These are phyloP conservation scores for Melolontha melolontha DNA, from an alignment of 2,888 invertebrate genomes.

Conservation along the genomic window DNA sequence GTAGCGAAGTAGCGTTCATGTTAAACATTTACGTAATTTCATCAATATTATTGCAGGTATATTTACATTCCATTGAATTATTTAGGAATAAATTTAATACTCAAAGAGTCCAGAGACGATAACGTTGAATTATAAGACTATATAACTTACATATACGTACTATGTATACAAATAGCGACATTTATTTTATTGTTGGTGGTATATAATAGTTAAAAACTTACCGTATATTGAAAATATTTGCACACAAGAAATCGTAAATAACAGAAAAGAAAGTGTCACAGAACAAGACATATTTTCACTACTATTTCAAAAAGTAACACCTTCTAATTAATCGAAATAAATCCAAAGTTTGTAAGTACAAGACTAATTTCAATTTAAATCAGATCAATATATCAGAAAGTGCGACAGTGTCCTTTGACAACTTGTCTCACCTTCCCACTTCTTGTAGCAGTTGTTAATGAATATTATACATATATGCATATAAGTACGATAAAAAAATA, in stretches of 20 bases:
- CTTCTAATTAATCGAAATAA: neutral
- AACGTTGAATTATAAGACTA: too few species aligned
- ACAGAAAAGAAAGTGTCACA: neutral
- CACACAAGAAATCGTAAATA: neutral
- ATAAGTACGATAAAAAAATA: neutral
- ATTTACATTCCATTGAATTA: too few species aligned
- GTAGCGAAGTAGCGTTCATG: too few species aligned
- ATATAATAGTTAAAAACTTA: too few species aligned
- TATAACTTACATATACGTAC: too few species aligned
- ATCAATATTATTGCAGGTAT: too few species aligned
- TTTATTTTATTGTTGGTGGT: too few species aligned
- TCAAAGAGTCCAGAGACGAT: too few species aligned
- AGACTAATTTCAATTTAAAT: constrained; percentile 15
- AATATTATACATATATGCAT: neutral
- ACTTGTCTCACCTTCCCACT: constrained; percentile 26
- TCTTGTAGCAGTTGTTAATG: constrained; percentile 15
- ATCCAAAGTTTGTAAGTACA: neutral
- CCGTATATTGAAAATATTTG: constrained; percentile 10
- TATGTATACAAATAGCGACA: too few species aligned
- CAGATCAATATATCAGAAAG: constrained; percentile 12
- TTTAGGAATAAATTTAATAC: too few species aligned
- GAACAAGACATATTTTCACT: constrained; percentile 5
- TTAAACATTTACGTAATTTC: too few species aligned
- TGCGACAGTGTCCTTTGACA: constrained; percentile 28
- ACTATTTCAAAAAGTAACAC: too few species aligned